Evolutionary conservation across 2,888 invertebrate genomes (phyloP).

Genomic region (Netelia fuscicornis): DNA sequence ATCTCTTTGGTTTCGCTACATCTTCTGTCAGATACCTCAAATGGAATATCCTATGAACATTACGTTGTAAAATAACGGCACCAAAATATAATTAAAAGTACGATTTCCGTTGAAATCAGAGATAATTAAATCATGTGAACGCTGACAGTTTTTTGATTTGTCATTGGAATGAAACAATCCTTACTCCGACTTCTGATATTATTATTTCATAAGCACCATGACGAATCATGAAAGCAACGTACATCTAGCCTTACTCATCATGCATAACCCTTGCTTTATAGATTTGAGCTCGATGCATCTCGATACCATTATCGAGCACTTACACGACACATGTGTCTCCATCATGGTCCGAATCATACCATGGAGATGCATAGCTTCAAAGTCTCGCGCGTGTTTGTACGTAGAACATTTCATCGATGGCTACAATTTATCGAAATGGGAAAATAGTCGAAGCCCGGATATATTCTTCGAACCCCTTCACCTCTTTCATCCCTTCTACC

Average conservation of each 20-base stretch:
- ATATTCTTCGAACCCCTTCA: constrained; percentile 22
- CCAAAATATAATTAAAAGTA: not conserved
- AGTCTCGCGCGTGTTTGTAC: not conserved
- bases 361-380: not conserved
- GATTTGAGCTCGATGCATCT: constrained; percentile 13
- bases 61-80: not conserved
- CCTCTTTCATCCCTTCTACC: constrained; percentile 1
- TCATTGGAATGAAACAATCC: not conserved
- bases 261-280: not conserved
- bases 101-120: not conserved
- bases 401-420: constrained; percentile 10
- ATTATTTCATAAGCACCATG: not conserved
- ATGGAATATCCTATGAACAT: not conserved
- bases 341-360: not conserved
- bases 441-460: constrained; percentile 38
- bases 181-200: not conserved
- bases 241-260: no score
- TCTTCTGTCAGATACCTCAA: not conserved
- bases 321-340: not conserved
- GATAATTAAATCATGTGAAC: no score
- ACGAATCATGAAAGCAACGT: not conserved
- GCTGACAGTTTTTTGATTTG: no score
- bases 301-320: constrained; percentile 16
- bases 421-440: constrained; percentile 42
- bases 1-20: constrained; percentile 6